Evolutionary conservation across 1,140 invertebrate genomes (phyloP).

Genomic region (Hetaerina americana): DNA sequence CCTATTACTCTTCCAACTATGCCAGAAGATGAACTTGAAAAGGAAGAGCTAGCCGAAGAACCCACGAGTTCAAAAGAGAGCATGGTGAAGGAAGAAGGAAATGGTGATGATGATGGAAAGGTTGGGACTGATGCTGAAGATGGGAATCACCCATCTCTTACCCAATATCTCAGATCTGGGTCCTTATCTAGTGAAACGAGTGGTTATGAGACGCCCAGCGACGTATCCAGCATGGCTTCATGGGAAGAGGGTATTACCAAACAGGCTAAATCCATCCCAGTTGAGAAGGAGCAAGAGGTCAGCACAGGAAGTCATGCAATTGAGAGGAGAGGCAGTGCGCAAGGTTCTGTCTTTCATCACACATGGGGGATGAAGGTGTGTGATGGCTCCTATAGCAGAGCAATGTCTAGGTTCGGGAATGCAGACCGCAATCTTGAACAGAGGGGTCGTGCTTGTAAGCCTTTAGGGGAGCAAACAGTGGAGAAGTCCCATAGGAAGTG

Average conservation of each 20-base stretch:
- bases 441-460: neutral
- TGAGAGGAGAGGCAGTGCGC: conserved; percentile 13
- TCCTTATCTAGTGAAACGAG: conserved; percentile 18
- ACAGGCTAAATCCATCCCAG: neutral
- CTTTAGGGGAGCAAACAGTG: neutral
- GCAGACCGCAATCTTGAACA: neutral
- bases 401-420: conserved; percentile 32
- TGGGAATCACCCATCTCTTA: neutral
- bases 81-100: neutral
- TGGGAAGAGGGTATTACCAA: conserved; percentile 13
- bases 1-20: too few relatives aligned
- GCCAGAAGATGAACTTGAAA: neutral
- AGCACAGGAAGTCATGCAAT: neutral
- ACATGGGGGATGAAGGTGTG: conserved; percentile 30
- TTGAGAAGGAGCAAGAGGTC: neutral
- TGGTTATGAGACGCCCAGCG: conserved; percentile 16
- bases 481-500: neutral
- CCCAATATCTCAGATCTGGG: conserved; percentile 9
- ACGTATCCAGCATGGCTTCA: conserved; percentile 12
- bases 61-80: neutral
- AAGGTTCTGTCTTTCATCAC: conserved; percentile 9
- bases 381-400: conserved; percentile 33
- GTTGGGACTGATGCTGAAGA: neutral
- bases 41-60: neutral
- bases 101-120: neutral